Evolutionary conservation across 2,888 invertebrate species (phyloP), one percentile per base, ranked within the genome.

Genomic region (Anticlea derivata): DNA sequence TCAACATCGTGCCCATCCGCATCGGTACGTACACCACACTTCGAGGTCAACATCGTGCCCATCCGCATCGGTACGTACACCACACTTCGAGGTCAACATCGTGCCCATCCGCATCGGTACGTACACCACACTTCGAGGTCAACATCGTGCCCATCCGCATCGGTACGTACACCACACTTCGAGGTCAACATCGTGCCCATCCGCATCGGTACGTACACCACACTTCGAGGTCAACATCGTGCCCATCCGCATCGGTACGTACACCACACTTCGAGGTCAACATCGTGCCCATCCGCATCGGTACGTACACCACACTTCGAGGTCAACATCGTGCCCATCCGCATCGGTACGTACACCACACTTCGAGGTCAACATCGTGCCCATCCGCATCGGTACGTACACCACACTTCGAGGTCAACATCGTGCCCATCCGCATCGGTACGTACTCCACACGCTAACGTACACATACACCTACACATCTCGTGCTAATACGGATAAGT

Each of bases 221-320:
- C 98, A 99, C 86, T 98, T 99, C 81, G 99, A 99, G 91, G 98
- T 99, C 60, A 99, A 99, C 86, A 96, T 99, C 31, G 97, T 98
- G 7, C 99, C 99, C 5, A 93, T 99, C 54, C 95, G 96, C 1
- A 97, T 97, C 72, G 95, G 97, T 94, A 73, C 11, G 26, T 27
- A 27, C 17, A 17, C 17, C n/a, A n/a, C 98, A 99, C 86, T 98
- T 99, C 81, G 99, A 99, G 91, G 98, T 99, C 60, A 99, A 99
- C 86, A 96, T 99, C 31, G 97, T 98, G 7, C 99, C 99, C 5
- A 93, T 99, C 54, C 95, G 96, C 1, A 97, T 97, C 72, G 95
- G 97, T 94, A 73, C 11, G 26, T 27, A 27, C 17, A 17, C 17
- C n/a, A n/a, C 98, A 99, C 86, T 98, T 99, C 81, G 99, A 99